Evolutionary conservation across 2,113 vertebrate genomes (phyloP).

Genomic region (Cromileptes altivelis): DNA sequence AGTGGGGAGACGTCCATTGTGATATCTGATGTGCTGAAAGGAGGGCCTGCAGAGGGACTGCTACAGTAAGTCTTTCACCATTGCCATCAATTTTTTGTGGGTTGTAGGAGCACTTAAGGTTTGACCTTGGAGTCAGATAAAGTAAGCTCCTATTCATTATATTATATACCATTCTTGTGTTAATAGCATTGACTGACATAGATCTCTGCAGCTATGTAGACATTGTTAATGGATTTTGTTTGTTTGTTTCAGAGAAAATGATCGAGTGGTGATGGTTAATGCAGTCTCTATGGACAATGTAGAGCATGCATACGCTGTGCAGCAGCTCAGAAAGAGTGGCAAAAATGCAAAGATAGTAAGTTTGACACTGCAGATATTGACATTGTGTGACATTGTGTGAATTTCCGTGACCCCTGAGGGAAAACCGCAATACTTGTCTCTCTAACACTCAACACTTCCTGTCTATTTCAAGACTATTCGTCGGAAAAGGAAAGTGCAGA

Average conservation of each 20-base stretch:
- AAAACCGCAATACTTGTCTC: not conserved
- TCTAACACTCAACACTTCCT: slow-evolving; percentile 8
- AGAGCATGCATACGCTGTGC: slow-evolving; percentile 97
- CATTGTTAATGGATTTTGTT: not conserved
- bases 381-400: not conserved
- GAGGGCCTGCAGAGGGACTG: slow-evolving; percentile 95
- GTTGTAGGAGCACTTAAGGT: not conserved
- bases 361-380: slow-evolving; percentile 9
- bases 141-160: not conserved
- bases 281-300: slow-evolving; percentile 99
- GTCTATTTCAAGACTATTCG: slow-evolving; percentile 90
- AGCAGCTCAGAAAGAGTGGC: slow-evolving; percentile 97
- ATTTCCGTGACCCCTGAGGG: not conserved
- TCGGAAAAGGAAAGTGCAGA: slow-evolving; percentile 96
- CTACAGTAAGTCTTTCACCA: slow-evolving; percentile 90
- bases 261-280: slow-evolving; percentile 98
- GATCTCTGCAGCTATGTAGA: not conserved
- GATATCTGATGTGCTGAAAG: slow-evolving; percentile 98
- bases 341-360: slow-evolving; percentile 99
- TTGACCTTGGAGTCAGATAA: not conserved
- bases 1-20: slow-evolving; percentile 99
- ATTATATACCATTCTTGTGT: not conserved
- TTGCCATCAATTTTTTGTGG: not conserved
- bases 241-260: slow-evolving; percentile 90
- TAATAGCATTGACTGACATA: not conserved